These are phyloP conservation scores for Coturnix japonica DNA, from an alignment of 2,113 vertebrate species.

Conservation along the genomic window DNA sequence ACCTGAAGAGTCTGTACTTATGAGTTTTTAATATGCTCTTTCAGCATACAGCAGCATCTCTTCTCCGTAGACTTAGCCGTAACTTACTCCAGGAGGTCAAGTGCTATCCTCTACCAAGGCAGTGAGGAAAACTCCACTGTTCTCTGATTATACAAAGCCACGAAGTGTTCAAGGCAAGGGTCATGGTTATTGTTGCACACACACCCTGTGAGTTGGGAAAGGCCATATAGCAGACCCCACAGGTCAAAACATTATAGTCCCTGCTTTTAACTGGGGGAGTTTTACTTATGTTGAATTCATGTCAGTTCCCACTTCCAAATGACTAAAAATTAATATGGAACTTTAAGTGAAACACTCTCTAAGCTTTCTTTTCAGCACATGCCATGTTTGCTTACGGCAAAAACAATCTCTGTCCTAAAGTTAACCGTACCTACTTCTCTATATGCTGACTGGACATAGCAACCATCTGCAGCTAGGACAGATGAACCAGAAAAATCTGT, in stretches of 20 bases:
- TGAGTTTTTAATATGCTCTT: neutral
- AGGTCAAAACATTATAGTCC: neutral
- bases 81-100: accelerated
- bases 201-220: accelerated
- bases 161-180: neutral
- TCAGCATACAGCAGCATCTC: neutral
- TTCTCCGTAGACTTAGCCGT: neutral
- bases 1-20: neutral
- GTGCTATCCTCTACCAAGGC: neutral
- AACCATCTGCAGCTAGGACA: neutral
- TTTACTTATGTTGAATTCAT: neutral
- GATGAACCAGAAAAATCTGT: neutral
- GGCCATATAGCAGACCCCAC: neutral
- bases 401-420: neutral
- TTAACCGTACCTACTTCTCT: neutral
- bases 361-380: neutral
- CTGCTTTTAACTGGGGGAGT: neutral
- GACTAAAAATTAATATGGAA: neutral
- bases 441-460: neutral
- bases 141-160: neutral
- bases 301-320: neutral
- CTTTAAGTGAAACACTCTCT: neutral
- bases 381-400: neutral
- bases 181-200: neutral
- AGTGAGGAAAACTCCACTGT: neutral